Base-by-base conservation (phyloP, 2,797 vertebrate genomes). In the Ptychobarbus kaznakovi region DNA sequence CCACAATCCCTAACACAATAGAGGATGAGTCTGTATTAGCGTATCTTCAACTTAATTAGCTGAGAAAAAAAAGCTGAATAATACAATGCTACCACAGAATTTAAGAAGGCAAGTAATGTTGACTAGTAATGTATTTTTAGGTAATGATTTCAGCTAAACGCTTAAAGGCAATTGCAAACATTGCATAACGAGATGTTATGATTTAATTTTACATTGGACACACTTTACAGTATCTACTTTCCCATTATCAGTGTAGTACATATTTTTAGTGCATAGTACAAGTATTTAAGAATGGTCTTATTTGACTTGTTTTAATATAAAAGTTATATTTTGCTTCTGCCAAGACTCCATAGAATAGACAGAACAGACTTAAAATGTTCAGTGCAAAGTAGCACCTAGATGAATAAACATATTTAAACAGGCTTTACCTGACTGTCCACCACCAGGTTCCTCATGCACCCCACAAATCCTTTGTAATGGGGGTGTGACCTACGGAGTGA, bases 361-460 rank as follows among this genome's bases (percentile, higher is more conserved):
- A 32, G 5, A 51, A 74, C 38, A 12, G 4, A 76, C 18, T 38
- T 8, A 15, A 44, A 77, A 58, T 16, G 46, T 49, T 16, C 15
- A 51, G 5, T 6, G 9, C 32, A 81, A 70, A 58, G 13, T 46
- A 2, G 22, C 28, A n/a, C 16, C 28, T 35, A 56, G 32, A 70
- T 56, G 15, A 53, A 35, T 10, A 68, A 79, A 46, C 56, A 44
- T 5, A 80, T 69, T 80, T n/a, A 63, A 4, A 63, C 0, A 15
- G 13, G n/a, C 40, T 44, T 74, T 93, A 98, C 97, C 96, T 97
- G 95, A 80, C 95, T 97, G 87, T 98, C 96, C 81, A 97, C 93
- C 70, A 94, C 53, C 86, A 97, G 91, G 82, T 97, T 97, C 46
- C 95, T 95, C 86, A 98, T 91, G 88, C 97, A 98, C 89, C 97